Evolutionary conservation across 2,113 vertebrate species (phyloP), one percentile per base, ranked within the genome.

Genomic region (Arizona elegans): DNA sequence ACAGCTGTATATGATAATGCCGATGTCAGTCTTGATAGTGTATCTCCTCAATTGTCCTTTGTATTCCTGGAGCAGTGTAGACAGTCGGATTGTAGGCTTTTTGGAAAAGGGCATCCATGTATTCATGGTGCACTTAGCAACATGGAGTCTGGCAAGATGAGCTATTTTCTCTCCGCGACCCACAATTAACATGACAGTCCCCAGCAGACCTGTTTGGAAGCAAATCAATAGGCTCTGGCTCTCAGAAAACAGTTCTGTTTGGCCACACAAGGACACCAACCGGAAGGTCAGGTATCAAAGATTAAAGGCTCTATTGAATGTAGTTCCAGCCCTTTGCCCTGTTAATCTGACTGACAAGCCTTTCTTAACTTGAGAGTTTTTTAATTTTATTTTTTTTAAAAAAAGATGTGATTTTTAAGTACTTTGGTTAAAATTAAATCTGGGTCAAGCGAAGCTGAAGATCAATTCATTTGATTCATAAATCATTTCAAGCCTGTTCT

Each of bases 1-100:
- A 93, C 96, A 96, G 96, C 96, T 97, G 96, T 58, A 85, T 93
- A 95, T 96, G 96, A 95, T 88, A 95, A 95, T 96, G 95, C 95
- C 96, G 96, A 95, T 96, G 96, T 94, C 0, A 90, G 92, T 95
- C 92, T 29, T 43, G 65, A 13, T n/a, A 38, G 23, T 21, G 96
- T 21, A 23, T 95, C 96, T 96, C 92, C 92, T 92, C 59, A 3
- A 0, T 90, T 96, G 95, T 95, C 95, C 95, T 95, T 95, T 0
- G 62, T 92, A 96, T 96, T 95, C 95, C 93, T 21, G 85, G 95
- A 92, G 93, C 93, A 94, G 94, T 95, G 95, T 93, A 59, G 94
- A 95, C n/a, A 93, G 94, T 94, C 94, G 95, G 94, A 50, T 94
- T 92, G 95, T 87, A 97, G 94, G 93, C 93, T 93, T 91, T 90